Evolutionary conservation across 2,797 vertebrate species (phyloP).

Genomic region (Tenualosa ilisha): DNA sequence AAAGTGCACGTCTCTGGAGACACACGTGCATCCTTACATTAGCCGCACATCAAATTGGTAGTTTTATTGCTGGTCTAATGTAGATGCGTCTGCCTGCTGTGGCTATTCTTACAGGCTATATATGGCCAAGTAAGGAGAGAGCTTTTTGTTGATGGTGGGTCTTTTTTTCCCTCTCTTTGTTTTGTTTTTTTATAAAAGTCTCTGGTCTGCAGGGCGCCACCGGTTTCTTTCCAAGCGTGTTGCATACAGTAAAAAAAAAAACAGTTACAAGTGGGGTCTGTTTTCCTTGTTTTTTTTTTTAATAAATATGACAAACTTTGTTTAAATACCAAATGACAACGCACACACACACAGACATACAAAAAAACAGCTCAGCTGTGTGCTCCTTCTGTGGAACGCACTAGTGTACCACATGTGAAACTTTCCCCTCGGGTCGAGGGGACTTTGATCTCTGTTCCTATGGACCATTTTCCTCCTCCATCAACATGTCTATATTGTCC

Average conservation of each 20-base stretch:
- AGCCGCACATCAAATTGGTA: background rate
- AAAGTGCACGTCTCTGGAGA: background rate
- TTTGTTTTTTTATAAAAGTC: background rate
- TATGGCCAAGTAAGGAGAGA: background rate
- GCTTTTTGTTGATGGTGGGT: background rate
- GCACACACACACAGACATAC: too few relatives aligned
- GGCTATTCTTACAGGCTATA: background rate
- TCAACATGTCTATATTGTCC: constrained; percentile 32
- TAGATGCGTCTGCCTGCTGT: background rate
- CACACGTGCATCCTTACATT: background rate
- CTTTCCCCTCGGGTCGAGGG: background rate
- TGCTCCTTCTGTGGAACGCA: background rate
- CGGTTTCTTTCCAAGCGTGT: constrained; percentile 31
- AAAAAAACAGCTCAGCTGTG: background rate
- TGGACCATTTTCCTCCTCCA: constrained; percentile 16
- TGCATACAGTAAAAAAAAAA: constrained; percentile 13
- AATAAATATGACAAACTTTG: constrained; percentile 37
- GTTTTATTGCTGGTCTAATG: constrained; percentile 4
- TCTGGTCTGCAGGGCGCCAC: background rate
- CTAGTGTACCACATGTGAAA: background rate
- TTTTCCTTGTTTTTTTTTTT: constrained; percentile 44
- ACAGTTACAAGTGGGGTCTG: constrained; percentile 34
- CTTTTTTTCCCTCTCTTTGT: background rate
- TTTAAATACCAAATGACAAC: background rate
- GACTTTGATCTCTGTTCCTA: background rate